Percentiles rank a stretch among this genome's conserved stretches.
These are phyloP conservation scores for Luidia sarsii DNA, from an alignment of 53 echinoderm and acorn worm species.

Conservation along the genomic window DNA sequence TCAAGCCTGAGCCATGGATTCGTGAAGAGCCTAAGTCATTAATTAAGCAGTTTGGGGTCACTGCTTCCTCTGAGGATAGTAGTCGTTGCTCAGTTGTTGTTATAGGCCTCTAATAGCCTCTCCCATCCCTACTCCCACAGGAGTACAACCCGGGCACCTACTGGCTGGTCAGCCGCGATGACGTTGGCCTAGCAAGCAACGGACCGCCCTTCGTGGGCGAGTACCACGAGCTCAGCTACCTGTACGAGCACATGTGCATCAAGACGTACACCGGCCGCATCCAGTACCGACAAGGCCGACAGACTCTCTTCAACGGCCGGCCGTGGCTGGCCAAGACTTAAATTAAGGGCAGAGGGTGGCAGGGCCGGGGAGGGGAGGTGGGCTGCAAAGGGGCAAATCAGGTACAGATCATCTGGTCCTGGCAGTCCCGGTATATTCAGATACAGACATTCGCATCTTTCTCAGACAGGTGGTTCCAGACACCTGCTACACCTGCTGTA, in stretches of 20 bases:
- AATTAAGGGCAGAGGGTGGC: background rate
- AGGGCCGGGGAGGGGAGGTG: too few species aligned
- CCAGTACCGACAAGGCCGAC: conserved; percentile 31
- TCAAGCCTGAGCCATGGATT: too few species aligned
- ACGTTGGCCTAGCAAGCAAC: conserved; percentile 1
- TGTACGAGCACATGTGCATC: conserved; percentile 62
- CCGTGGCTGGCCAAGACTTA: background rate
- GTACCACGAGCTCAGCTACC: conserved; percentile 44
- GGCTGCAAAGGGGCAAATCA: background rate
- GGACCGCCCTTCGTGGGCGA: background rate
- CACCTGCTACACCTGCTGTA: too few species aligned
- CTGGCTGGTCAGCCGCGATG: conserved; percentile 49
- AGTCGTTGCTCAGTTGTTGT: too few species aligned
- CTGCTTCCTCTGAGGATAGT: too few species aligned
- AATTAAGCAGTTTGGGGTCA: too few species aligned
- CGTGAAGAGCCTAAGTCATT: too few species aligned
- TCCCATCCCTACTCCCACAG: background rate
- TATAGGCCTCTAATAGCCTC: too few species aligned
- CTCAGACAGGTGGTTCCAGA: too few species aligned
- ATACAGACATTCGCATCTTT: too few species aligned
- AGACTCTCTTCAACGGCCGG: background rate
- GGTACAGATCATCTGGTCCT: background rate
- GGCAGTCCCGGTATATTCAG: background rate
- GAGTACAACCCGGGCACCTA: background rate
- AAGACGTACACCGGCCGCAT: conserved; percentile 62